Evolutionary conservation across 2,888 invertebrate genomes (phyloP).

Genomic region (Brenthis ino): DNA sequence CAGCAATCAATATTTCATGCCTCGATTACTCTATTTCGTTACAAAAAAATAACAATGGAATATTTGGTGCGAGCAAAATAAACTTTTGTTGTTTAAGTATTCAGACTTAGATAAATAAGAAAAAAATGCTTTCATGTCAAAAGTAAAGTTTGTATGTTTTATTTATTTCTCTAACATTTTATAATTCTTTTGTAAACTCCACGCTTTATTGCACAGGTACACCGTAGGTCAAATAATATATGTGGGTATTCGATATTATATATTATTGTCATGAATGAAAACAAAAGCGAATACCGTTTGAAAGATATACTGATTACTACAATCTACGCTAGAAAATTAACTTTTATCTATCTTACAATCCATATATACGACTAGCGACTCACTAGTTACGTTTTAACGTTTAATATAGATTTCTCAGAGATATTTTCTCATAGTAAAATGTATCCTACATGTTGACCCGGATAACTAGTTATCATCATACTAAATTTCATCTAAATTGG

Average conservation of each 20-base stretch:
- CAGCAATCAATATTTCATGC: slow-evolving; percentile 8
- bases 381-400: too few relatives aligned
- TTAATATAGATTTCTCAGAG: too few relatives aligned
- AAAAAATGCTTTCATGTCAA: neutral
- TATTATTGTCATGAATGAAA: neutral
- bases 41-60: slow-evolving; percentile 21
- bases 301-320: slow-evolving; percentile 2
- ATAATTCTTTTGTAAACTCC: too few relatives aligned
- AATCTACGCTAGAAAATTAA: neutral
- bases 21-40: slow-evolving; percentile 8
- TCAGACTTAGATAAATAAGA: neutral
- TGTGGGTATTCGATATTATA: neutral
- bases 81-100: slow-evolving; percentile 9
- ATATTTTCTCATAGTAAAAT: too few relatives aligned
- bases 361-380: neutral
- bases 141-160: too few relatives aligned
- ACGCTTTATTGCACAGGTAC: too few relatives aligned
- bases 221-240: too few relatives aligned
- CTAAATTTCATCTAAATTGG: too few relatives aligned
- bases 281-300: neutral
- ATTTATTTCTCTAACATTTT: too few relatives aligned
- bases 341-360: neutral
- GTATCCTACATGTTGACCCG: too few relatives aligned
- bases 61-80: slow-evolving; percentile 7
- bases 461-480: too few relatives aligned